Percentiles rank a stretch among this genome's conserved stretches.
Evolutionary conservation across 2,113 vertebrate genomes (phyloP).

Genomic region (Cinclus cinclus): DNA sequence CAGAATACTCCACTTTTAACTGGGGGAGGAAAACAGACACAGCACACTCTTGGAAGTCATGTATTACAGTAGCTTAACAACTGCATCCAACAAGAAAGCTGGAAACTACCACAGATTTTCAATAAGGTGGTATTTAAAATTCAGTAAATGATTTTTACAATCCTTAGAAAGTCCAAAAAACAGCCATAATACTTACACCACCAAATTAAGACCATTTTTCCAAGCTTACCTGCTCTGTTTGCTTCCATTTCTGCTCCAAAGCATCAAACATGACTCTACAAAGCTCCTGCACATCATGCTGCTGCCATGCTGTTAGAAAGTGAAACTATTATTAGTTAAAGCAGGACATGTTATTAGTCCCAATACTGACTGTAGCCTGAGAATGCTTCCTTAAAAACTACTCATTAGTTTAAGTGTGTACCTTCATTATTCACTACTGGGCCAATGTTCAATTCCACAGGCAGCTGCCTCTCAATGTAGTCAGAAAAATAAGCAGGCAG

Average conservation of each 20-base stretch:
- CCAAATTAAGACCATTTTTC: background rate
- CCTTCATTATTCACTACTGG: background rate
- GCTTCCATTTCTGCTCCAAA: conserved; percentile 98
- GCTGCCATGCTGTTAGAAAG: conserved; percentile 91
- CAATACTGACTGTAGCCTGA: background rate
- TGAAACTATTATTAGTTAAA: conserved; percentile 46
- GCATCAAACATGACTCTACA: conserved; percentile 99
- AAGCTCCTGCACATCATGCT: conserved; percentile 98
- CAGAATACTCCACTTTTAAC: background rate
- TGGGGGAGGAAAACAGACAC: background rate
- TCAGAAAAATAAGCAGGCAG: background rate
- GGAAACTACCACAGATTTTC: background rate
- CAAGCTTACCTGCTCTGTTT: conserved; percentile 91
- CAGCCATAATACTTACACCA: background rate
- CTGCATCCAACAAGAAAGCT: background rate
- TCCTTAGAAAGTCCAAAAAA: background rate
- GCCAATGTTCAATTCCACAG: background rate
- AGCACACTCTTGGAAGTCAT: background rate
- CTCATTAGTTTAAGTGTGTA: background rate
- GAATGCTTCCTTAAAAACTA: background rate
- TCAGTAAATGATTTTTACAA: background rate
- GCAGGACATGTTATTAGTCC: background rate
- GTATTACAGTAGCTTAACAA: background rate
- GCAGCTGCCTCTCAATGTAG: background rate
- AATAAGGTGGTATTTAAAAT: background rate